Evolutionary conservation across 2,797 vertebrate species (phyloP), one percentile per base, ranked within the genome.

Genomic region (Dermochelys coriacea): DNA sequence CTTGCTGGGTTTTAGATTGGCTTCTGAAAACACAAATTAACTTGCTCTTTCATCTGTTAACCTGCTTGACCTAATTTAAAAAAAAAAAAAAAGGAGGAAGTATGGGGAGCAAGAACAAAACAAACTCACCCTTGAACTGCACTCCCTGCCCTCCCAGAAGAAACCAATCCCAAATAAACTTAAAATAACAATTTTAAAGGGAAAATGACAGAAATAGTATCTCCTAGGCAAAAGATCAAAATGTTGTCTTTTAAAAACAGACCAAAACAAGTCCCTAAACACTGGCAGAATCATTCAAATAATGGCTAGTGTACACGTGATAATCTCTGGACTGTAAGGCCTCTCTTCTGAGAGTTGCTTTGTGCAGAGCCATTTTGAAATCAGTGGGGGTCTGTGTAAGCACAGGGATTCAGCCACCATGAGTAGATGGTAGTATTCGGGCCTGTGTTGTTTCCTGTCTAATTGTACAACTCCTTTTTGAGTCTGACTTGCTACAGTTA

Each of bases 221-320:
- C n/a, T 51, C 6, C 5, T 71, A 68, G 68, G 21, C 52, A 3
- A 4, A 0, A 0, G 29, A 41, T 61, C 51, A 34, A 15, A 8
- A 47, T 1, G 1, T 51, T 51, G 79, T 77, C 10, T 19, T 41
- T 59, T 37, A 6, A 25, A 45, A 27, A 15, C 0, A 1, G 71
- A 9, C 5, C 8, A 1, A 8, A 23, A 34, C 18, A 37, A 71
- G 64, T 71, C n/a, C n/a, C 27, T 5, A 45, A 34, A 7, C 37
- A 3, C n/a, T 10, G 11, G 34, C 49, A 25, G 59, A 55, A 12
- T 54, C 45, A 27, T 47, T 45, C 41, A 7, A 31, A 8, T 75
- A 3, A 2, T 3, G 12, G 25, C 78, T 79, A 4, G 31, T 4
- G 27, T 27, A 12, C 23, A 31, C 12, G 75, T 47, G 71, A 29